A percentile compares a stretch with the other conserved stretches of the same genome.
These are phyloP conservation scores for Myoxocephalus aenaeus DNA, from an alignment of 2,797 vertebrate genomes.

Conservation along the genomic window DNA sequence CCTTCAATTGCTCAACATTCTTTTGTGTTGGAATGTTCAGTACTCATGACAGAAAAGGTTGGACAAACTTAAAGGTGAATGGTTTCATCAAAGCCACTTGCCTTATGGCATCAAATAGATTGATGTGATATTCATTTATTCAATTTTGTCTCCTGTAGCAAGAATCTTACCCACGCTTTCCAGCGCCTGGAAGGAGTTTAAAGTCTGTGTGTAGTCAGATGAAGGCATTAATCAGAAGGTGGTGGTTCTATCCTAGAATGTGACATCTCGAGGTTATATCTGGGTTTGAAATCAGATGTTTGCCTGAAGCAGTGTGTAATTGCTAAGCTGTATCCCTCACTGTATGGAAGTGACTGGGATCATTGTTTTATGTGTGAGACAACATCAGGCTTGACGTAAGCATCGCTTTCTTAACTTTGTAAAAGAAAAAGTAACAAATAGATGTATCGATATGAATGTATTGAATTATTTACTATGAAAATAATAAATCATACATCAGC, in stretches of 20 bases:
- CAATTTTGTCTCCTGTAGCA: background rate
- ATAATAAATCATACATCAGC: background rate
- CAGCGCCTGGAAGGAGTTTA: too few species aligned
- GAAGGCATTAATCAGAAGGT: background rate
- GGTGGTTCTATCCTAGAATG: background rate
- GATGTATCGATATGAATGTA: background rate
- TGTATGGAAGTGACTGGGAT: too few species aligned
- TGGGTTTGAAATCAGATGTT: background rate
- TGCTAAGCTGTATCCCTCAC: too few species aligned
- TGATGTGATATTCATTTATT: background rate
- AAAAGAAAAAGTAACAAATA: background rate
- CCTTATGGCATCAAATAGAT: conserved; percentile 2
- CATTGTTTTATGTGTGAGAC: too few species aligned
- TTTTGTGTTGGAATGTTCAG: background rate
- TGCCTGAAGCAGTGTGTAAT: background rate
- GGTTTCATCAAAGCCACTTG: conserved; percentile 11
- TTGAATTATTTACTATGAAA: background rate
- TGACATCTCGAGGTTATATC: background rate
- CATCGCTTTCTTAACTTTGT: too few species aligned
- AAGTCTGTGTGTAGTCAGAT: too few species aligned
- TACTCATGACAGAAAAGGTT: background rate
- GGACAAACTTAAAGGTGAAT: background rate
- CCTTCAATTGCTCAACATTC: background rate
- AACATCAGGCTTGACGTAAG: too few species aligned
- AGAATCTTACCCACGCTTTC: background rate